A percentile compares a stretch with the other conserved stretches of the same genome.
Evolutionary conservation across 2,113 vertebrate genomes (phyloP).

Genomic region (Thomomys bottae): DNA sequence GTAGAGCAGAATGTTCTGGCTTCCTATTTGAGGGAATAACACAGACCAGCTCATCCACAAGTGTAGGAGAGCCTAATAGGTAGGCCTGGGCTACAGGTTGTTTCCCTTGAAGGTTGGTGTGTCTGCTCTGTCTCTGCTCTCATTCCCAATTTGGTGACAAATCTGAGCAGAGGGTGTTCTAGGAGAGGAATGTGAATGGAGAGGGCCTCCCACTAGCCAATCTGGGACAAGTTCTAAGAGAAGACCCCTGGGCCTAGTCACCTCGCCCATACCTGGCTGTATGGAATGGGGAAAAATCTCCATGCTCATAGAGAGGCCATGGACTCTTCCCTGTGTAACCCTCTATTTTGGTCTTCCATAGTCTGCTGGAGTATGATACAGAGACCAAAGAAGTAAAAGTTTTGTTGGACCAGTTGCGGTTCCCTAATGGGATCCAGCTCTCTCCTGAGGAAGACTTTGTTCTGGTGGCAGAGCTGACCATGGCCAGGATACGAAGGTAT

Average conservation of each 20-base stretch:
- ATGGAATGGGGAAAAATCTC: not conserved
- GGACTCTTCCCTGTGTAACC: not conserved
- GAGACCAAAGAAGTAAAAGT: conserved; percentile 92
- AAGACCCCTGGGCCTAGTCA: not conserved
- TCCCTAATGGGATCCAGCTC: conserved; percentile 97
- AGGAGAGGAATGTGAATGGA: not conserved
- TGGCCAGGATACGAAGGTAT: conserved; percentile 96
- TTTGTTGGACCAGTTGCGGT: conserved; percentile 93
- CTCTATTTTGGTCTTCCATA: conserved; percentile 68
- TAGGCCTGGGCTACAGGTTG: not conserved
- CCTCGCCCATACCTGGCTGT: too few species aligned
- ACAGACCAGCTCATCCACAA: too few species aligned
- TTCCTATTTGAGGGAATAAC: conserved; percentile 24
- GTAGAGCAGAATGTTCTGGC: not conserved
- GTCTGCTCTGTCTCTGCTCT: not conserved
- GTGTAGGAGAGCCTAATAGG: not conserved
- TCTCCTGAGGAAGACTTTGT: conserved; percentile 96
- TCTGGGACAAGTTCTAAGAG: not conserved
- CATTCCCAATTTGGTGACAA: not conserved
- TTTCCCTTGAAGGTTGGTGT: not conserved
- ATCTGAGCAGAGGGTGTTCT: not conserved
- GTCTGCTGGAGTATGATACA: conserved; percentile 93
- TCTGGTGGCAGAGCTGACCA: conserved; percentile 94
- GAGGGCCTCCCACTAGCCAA: not conserved
- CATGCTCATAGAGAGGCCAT: not conserved